phyloP scores from a whole-genome alignment of 2,797 vertebrate genomes.

The Decapterus maruadsi region DNA sequence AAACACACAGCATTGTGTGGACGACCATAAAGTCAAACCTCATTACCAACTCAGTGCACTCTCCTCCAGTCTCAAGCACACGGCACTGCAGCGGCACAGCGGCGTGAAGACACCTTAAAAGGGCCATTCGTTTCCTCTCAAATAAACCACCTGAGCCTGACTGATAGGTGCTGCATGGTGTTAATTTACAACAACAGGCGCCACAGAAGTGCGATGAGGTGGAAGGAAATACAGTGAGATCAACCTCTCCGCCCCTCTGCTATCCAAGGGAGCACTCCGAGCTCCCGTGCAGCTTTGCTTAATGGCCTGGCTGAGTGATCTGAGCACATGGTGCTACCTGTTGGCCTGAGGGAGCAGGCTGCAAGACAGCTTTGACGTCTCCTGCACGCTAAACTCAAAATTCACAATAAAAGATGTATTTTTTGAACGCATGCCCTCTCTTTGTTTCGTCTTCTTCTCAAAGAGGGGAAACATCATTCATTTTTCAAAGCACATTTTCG shows the following conservation, averaged over 20 bases:
- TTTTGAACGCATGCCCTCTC: background rate
- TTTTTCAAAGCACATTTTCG: constrained; percentile 23
- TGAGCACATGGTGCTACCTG: constrained; percentile 73
- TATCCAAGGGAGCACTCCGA: constrained; percentile 26
- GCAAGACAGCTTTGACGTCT: background rate
- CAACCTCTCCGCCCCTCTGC: constrained; percentile 50
- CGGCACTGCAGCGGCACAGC: constrained; percentile 56
- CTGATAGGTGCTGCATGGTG: constrained; percentile 74
- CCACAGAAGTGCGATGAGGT: constrained; percentile 61
- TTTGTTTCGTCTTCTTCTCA: constrained; percentile 11
- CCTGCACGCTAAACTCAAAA: background rate
- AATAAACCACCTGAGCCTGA: constrained; percentile 77
- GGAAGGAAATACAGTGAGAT: constrained; percentile 49
- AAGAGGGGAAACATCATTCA: background rate
- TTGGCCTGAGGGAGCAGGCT: constrained; percentile 59
- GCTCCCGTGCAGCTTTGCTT: constrained; percentile 44
- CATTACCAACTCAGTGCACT: constrained; percentile 58
- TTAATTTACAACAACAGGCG: constrained; percentile 74
- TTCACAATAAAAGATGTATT: background rate
- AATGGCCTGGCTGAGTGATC: constrained; percentile 60
- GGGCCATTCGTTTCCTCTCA: constrained; percentile 69
- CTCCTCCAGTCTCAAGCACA: constrained; percentile 58
- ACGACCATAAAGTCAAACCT: constrained; percentile 64
- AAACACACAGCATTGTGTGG: constrained; percentile 50
- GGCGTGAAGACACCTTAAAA: constrained; percentile 56